Evolutionary conservation across 2,113 vertebrate species (phyloP).

Genomic region (Calyptommatus sinebrachiatus): DNA sequence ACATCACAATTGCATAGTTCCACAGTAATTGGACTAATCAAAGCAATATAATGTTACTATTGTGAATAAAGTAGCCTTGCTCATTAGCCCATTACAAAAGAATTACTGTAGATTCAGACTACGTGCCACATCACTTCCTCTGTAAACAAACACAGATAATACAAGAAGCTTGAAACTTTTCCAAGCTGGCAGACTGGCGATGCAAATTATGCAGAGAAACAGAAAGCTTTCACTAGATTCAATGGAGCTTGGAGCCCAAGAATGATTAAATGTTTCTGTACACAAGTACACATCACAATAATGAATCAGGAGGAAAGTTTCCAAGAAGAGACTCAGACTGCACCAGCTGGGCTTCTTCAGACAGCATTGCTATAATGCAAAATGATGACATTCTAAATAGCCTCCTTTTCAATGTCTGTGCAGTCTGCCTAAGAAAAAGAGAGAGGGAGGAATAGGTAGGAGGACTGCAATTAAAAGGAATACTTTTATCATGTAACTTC

Average conservation of each 20-base stretch:
- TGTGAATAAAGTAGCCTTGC: slow-evolving; percentile 34
- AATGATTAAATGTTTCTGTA: slow-evolving; percentile 72
- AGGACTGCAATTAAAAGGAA: slow-evolving; percentile 31
- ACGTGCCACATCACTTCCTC: slow-evolving; percentile 56
- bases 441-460: neutral
- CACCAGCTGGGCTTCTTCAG: slow-evolving; percentile 68
- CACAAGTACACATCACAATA: slow-evolving; percentile 71
- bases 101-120: slow-evolving; percentile 61
- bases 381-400: slow-evolving; percentile 63
- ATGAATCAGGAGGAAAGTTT: slow-evolving; percentile 72
- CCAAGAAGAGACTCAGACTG: slow-evolving; percentile 63
- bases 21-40: slow-evolving; percentile 51
- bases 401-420: slow-evolving; percentile 42
- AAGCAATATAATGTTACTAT: slow-evolving; percentile 47
- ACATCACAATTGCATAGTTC: slow-evolving; percentile 32
- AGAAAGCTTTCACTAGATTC: slow-evolving; percentile 65
- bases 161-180: slow-evolving; percentile 59
- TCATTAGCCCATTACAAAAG: slow-evolving; percentile 61
- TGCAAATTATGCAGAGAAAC: slow-evolving; percentile 69
- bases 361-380: slow-evolving; percentile 49
- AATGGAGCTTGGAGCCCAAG: slow-evolving; percentile 58
- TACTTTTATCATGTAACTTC: slow-evolving; percentile 16
- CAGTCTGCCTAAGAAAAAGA: slow-evolving; percentile 22
- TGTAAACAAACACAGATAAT: slow-evolving; percentile 63
- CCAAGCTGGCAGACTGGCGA: slow-evolving; percentile 64